Base-by-base conservation (phyloP, 1,140 invertebrate species). In the Drosophila micromelanica region DNA sequence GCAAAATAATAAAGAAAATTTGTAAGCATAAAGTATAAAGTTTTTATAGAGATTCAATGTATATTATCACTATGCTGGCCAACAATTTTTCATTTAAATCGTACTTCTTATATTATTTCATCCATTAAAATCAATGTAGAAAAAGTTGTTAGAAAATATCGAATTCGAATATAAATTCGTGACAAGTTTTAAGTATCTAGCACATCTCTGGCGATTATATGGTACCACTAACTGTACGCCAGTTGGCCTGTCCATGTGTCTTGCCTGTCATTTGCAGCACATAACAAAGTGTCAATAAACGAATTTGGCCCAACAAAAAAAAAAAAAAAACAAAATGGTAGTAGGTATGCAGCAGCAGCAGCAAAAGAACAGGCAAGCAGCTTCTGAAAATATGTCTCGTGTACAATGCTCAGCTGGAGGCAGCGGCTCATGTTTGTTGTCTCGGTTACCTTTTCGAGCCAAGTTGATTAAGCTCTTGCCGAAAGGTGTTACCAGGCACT, bases 251-350 rank as follows among this genome's bases (percentile, higher is more conserved):
- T 72, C 61, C 57, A 52, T 43, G 35, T 67, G 56, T 76, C 74
- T 68, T 60, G 69, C 15, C 74, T 85, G 81, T 80, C 81, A 81
- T 67, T 68, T 81, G 70, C 81, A 87, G 81, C 74, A 81, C 82
- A 81, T 86, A 85, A 72, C 81, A 74, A 80, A 86, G 78, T 85
- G 81, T 81, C 81, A 85, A 85, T 85, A 86, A 81, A 81, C 81
- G 76, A 75, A 71, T 84, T 78, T 61, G 61, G 63, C 69, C 57
- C 59, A 73, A 38, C 61, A 56, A 56, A 49, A 68, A 60, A 64
- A 56, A 42, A 49, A 57, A 46, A 62, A 46, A 32, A 59, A 8
- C 0, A 35, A 1, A 27, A n/a, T n/a, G n/a, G n/a, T 0, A 6
- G 43, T 3, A 9, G 13, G 30, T 4, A 15, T 13, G 40, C 37